A percentile compares a stretch with the other conserved stretches of the same genome.
Conservation (phyloP, 2,797 vertebrate genomes). For the Alauda arvensis region DNA sequence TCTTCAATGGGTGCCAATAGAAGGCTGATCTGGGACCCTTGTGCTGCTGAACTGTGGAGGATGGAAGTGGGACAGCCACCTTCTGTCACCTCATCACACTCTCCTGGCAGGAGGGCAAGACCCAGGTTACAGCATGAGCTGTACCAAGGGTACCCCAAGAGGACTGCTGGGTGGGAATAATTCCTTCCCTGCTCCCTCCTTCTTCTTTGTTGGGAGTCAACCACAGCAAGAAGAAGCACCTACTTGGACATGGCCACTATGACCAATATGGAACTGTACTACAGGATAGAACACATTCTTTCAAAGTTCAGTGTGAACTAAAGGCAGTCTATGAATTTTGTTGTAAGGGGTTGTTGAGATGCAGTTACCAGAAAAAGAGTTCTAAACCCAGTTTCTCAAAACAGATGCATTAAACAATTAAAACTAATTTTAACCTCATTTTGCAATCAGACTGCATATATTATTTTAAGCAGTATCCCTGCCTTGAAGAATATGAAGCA, state of each 20-base stretch:
- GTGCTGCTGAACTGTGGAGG: not conserved
- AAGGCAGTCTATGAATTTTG: not conserved
- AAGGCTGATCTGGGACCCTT: not conserved
- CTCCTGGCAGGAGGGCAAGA: not conserved
- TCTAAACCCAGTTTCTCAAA: not conserved
- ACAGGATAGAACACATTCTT: not conserved
- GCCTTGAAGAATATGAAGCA: not conserved
- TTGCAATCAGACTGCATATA: not conserved
- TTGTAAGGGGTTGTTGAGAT: not conserved
- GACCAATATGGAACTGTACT: not conserved
- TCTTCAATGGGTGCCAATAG: rapidly evolving
- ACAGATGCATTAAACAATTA: not conserved
- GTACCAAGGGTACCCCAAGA: not conserved
- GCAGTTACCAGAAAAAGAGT: not conserved
- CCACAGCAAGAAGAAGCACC: not conserved
- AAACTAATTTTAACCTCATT: not conserved
- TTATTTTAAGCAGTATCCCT: not conserved
- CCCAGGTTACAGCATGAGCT: not conserved
- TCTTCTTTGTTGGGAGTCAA: not conserved
- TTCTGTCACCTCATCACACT: not conserved
- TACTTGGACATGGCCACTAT: not conserved
- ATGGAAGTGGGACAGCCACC: not conserved
- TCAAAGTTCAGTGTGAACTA: not conserved
- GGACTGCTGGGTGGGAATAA: not conserved
- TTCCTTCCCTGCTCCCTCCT: not conserved